A percentile compares a stretch with the other conserved stretches of the same genome.
phyloP scores from a whole-genome alignment of 2,888 invertebrate species.

The Stenchaetothrips biformis region DNA sequence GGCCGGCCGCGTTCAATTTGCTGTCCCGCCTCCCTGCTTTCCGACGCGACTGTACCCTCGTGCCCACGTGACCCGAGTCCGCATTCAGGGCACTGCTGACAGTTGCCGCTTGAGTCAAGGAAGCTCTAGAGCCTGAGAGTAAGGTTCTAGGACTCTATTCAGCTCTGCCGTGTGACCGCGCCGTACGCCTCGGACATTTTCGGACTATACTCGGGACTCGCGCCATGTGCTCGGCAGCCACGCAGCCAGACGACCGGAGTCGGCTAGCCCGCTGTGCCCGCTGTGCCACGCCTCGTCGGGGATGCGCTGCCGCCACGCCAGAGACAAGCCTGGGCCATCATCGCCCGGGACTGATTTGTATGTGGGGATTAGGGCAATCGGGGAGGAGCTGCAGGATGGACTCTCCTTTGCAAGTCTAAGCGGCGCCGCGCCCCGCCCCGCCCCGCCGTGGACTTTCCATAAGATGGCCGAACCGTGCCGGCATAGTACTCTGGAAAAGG shows the following conservation, averaged over 20 bases:
- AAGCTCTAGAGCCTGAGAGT: too few relatives aligned
- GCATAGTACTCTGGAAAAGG: too few relatives aligned
- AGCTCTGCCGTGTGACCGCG: too few relatives aligned
- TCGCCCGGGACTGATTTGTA: background rate
- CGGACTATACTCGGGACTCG: background rate
- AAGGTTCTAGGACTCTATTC: too few relatives aligned
- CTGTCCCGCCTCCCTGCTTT: too few relatives aligned
- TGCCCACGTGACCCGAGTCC: too few relatives aligned
- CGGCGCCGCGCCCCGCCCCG: background rate
- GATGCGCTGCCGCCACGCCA: background rate
- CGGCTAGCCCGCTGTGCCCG: background rate
- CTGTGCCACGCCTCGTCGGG: background rate
- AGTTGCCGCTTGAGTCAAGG: too few relatives aligned
- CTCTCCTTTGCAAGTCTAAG: background rate
- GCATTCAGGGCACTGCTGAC: too few relatives aligned
- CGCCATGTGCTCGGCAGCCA: background rate
- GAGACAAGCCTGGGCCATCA: background rate
- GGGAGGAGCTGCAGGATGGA: background rate
- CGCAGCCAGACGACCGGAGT: background rate
- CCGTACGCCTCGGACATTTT: too few relatives aligned
- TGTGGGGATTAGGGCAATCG: constrained; percentile 4
- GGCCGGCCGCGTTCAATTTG: too few relatives aligned
- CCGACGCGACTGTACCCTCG: too few relatives aligned
- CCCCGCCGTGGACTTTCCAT: background rate
- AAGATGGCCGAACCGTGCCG: background rate